Conservation (phyloP, 2,113 vertebrate genomes). For the Tragelaphus scriptus region DNA sequence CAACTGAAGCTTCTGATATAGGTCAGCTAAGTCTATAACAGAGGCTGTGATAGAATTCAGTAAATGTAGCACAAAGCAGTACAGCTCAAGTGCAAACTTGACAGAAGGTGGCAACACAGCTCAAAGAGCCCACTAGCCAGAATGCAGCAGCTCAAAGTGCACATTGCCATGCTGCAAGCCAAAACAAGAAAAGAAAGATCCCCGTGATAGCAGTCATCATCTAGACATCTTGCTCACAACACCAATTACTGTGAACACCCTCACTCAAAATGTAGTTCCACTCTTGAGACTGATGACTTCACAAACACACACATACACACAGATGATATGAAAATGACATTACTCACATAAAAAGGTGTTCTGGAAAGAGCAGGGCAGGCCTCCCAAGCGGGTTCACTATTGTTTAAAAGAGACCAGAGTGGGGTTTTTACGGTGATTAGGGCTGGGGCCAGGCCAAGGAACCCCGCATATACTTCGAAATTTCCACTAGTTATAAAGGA, state of each 20-base stretch:
- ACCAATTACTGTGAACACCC: neutral
- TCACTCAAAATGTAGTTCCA: neutral
- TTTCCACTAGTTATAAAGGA: neutral
- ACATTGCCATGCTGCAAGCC: neutral
- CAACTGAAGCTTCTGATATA: neutral
- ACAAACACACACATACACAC: neutral
- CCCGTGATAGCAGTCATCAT: neutral
- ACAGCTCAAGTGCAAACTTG: neutral
- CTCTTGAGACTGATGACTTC: neutral
- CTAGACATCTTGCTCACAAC: neutral
- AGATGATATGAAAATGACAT: neutral
- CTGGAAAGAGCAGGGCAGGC: neutral
- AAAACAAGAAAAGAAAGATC: neutral
- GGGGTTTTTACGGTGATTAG: neutral
- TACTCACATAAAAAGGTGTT: neutral
- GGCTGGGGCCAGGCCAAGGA: neutral
- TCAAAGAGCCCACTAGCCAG: neutral
- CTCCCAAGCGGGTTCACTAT: neutral
- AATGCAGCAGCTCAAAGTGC: neutral
- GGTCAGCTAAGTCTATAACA: neutral
- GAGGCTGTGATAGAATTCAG: neutral
- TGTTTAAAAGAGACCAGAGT: neutral
- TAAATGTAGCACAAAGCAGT: neutral
- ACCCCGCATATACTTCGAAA: neutral
- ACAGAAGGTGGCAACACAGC: neutral